Percentiles rank a stretch among this genome's conserved stretches.
Evolutionary conservation across 2,888 invertebrate genomes (phyloP).

Genomic region (Aleiodes alternator): DNA sequence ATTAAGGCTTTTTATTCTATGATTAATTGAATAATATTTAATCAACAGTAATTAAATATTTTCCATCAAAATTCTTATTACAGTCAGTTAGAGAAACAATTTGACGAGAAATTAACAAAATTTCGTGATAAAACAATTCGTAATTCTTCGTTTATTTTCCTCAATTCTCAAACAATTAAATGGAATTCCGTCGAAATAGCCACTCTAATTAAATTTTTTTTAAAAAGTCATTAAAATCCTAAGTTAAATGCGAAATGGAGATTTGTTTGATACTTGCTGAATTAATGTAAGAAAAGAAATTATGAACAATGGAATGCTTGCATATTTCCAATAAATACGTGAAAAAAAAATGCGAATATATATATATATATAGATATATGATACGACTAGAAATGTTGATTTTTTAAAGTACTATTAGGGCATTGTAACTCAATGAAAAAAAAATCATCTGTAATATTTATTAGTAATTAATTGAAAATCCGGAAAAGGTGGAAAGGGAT

Average conservation of each 20-base stretch:
- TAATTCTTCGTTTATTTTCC: not conserved
- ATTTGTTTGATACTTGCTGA: conserved; percentile 25
- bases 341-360: not conserved
- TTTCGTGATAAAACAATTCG: too few species aligned
- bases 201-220: too few species aligned
- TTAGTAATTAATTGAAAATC: too few species aligned
- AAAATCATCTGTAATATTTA: too few species aligned
- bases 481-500: too few species aligned
- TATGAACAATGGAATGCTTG: not conserved
- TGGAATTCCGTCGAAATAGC: not conserved
- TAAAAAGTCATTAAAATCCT: conserved; percentile 27
- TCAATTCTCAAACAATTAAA: not conserved
- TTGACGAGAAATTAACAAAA: not conserved
- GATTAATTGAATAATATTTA: not conserved
- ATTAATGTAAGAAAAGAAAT: not conserved
- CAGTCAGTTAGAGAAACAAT: not conserved
- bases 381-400: too few species aligned
- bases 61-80: not conserved
- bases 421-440: too few species aligned
- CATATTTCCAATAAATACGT: not conserved
- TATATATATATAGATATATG: too few species aligned
- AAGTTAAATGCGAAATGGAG: not conserved
- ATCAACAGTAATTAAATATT: not conserved
- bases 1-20: not conserved
- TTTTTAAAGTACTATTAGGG: too few species aligned